A percentile compares a stretch with the other conserved stretches of the same genome.
phyloP scores from a whole-genome alignment of 2,888 invertebrate species.

The Labia minor region DNA sequence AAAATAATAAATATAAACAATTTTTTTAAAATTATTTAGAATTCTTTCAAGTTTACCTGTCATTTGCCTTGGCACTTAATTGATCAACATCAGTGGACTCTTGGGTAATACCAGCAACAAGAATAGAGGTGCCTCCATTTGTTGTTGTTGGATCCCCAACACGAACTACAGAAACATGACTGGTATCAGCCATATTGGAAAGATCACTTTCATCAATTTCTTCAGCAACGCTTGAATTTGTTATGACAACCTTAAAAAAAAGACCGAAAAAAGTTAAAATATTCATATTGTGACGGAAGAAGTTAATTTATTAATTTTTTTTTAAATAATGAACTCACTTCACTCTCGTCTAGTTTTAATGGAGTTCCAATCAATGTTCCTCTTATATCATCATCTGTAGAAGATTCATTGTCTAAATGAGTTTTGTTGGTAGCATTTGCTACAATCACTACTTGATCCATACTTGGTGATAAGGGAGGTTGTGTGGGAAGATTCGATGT shows the following conservation, averaged over 20 bases:
- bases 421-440: conserved; percentile 66
- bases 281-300: too few relatives aligned
- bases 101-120: conserved; percentile 38
- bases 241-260: conserved; percentile 14
- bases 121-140: conserved; percentile 37
- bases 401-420: conserved; percentile 49
- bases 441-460: conserved; percentile 66
- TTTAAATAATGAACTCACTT: conserved; percentile 41
- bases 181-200: conserved; percentile 54
- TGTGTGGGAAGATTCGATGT: neutral
- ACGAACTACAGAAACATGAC: conserved; percentile 84
- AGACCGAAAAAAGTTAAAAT: conserved; percentile 13
- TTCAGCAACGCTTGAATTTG: conserved; percentile 23
- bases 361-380: conserved; percentile 40
- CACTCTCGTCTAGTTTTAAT: conserved; percentile 67
- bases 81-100: conserved; percentile 34
- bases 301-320: too few relatives aligned
- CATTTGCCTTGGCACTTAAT: conserved; percentile 24
- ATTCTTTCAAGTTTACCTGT: neutral
- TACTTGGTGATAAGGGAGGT: conserved; percentile 32
- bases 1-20: neutral
- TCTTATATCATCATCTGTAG: conserved; percentile 54
- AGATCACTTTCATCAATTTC: conserved; percentile 33
- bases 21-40: neutral
- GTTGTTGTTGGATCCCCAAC: conserved; percentile 52